Conservation (phyloP, 2,888 invertebrate genomes). For the Brenthis hecate region DNA sequence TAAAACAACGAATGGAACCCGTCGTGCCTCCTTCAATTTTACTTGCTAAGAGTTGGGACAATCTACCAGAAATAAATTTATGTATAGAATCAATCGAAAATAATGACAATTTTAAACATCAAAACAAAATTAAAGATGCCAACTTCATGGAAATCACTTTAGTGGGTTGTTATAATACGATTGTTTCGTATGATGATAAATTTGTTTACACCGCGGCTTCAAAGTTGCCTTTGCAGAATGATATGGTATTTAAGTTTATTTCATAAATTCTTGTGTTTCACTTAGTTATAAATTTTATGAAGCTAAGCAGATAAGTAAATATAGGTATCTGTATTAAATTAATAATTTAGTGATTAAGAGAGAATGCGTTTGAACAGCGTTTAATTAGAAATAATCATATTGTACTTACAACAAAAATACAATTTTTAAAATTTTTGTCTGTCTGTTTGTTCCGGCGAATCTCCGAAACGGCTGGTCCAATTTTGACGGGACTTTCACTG, state of each 20-base stretch:
- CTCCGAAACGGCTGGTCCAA: no score
- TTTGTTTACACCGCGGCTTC: conserved; percentile 59
- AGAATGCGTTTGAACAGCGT: no score
- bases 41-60: conserved; percentile 65
- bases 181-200: conserved; percentile 50
- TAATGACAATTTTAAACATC: conserved; percentile 52
- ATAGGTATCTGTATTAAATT: no score
- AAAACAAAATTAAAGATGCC: conserved; percentile 53
- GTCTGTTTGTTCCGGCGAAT: no score
- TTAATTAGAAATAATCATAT: no score
- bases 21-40: conserved; percentile 49
- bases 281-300: no score
- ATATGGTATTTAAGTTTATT: conserved; percentile 48
- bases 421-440: no score
- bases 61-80: conserved; percentile 62
- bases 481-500: no score
- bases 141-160: conserved; percentile 66
- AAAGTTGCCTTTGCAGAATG: conserved; percentile 52
- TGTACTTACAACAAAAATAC: no score
- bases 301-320: no score
- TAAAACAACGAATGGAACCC: conserved; percentile 66
- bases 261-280: no score
- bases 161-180: conserved; percentile 63
- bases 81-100: conserved; percentile 53
- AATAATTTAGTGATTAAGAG: no score